These are phyloP conservation scores for Denticeps clupeoides DNA, from an alignment of 2,797 vertebrate genomes.

Conservation along the genomic window DNA sequence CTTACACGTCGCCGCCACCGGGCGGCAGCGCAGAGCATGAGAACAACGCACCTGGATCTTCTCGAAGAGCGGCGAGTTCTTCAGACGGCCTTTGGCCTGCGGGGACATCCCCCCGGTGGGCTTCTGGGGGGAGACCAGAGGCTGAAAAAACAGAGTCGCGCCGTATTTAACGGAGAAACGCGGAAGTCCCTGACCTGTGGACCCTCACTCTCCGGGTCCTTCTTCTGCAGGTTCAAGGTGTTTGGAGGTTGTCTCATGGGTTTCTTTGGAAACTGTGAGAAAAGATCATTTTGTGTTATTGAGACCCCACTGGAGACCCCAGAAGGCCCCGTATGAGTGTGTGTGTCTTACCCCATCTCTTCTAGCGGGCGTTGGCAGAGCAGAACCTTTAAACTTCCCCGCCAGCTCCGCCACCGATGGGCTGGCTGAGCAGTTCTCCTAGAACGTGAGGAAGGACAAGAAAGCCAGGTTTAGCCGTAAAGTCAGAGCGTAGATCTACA, in stretches of 20 bases:
- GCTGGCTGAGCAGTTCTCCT: slow-evolving; percentile 57
- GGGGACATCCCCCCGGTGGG: slow-evolving; percentile 21
- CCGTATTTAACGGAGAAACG: neutral
- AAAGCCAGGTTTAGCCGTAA: neutral
- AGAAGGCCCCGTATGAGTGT: too few relatives aligned
- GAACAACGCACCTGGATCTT: slow-evolving; percentile 52
- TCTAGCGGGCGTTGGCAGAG: slow-evolving; percentile 44
- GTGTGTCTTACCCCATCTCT: slow-evolving; percentile 58
- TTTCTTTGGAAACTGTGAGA: slow-evolving; percentile 28
- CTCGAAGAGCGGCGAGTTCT: slow-evolving; percentile 51
- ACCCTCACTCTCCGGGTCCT: slow-evolving; percentile 27
- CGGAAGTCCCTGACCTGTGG: slow-evolving; percentile 40
- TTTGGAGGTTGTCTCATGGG: slow-evolving; percentile 37
- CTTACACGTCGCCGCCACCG: neutral
- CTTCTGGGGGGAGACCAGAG: slow-evolving; percentile 36
- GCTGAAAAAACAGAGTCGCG: slow-evolving; percentile 1
- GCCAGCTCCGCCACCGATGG: slow-evolving; percentile 82
- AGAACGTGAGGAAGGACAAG: slow-evolving; percentile 6
- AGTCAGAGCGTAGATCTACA: neutral
- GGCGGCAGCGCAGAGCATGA: too few relatives aligned
- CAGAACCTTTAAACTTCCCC: slow-evolving; percentile 74
- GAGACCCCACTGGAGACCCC: too few relatives aligned
- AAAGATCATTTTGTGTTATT: too few relatives aligned
- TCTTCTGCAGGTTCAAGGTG: slow-evolving; percentile 40
- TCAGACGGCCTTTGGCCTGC: slow-evolving; percentile 47